Conservation (phyloP, 2,797 vertebrate species). For the Girardinus metallicus region DNA sequence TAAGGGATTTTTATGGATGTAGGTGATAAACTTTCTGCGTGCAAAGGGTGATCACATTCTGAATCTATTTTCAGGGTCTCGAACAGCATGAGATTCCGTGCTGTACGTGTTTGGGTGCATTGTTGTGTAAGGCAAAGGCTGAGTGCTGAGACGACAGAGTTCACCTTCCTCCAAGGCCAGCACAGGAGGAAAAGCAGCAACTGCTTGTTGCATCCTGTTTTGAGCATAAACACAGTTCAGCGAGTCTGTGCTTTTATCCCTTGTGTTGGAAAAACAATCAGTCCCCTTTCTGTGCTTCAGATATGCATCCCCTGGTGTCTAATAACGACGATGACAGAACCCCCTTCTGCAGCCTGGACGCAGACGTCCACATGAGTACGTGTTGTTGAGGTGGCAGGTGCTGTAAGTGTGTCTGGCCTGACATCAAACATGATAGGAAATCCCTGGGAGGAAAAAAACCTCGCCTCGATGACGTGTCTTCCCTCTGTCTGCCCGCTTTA, state of each 20-base stretch:
- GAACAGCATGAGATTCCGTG: conserved; percentile 28
- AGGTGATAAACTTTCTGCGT: conserved; percentile 28
- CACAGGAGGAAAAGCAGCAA: conserved; percentile 62
- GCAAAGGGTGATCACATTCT: conserved; percentile 4
- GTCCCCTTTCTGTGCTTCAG: conserved; percentile 43
- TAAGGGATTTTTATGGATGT: conserved; percentile 19
- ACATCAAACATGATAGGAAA: conserved; percentile 70
- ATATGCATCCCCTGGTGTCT: conserved; percentile 35
- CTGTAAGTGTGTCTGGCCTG: conserved; percentile 54
- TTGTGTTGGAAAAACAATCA: conserved; percentile 57
- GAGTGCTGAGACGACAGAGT: conserved; percentile 46
- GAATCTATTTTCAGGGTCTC: conserved; percentile 44
- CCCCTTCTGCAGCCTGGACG: conserved; percentile 28
- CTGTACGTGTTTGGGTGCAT: conserved; percentile 20
- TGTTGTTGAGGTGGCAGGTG: conserved; percentile 50
- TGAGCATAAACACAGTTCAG: conserved; percentile 67
- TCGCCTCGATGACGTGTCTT: conserved; percentile 38
- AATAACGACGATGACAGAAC: conserved; percentile 17
- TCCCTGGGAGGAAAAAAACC: conserved; percentile 58
- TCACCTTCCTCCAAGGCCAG: conserved; percentile 63
- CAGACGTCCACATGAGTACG: conserved; percentile 1
- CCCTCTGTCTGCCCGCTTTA: conserved; percentile 50
- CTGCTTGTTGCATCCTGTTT: conserved; percentile 75
- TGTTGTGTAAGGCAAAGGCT: conserved; percentile 48
- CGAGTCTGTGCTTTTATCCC: conserved; percentile 50